Conservation (phyloP, 1,140 invertebrate genomes). For the Drosophila lacertosa region DNA sequence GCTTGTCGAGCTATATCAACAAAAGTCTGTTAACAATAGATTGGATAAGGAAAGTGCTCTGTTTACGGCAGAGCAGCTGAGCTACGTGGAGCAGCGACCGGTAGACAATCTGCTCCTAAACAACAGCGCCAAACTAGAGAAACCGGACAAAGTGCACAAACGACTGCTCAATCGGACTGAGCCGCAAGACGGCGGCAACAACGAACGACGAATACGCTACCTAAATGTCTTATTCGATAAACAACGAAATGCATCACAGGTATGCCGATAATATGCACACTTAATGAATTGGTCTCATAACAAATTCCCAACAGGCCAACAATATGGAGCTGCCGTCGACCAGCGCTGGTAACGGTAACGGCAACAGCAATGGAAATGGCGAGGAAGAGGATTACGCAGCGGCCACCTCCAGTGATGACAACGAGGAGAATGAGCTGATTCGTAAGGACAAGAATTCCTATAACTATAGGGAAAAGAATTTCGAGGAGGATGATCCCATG, state of each 20-base stretch:
- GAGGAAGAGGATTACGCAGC: slow-evolving; percentile 67
- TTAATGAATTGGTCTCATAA: background rate
- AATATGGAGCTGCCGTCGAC: slow-evolving; percentile 48
- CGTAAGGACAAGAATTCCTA: slow-evolving; percentile 71
- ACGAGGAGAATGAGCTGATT: slow-evolving; percentile 55
- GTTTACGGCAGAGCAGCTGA: slow-evolving; percentile 59
- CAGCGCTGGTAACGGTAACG: slow-evolving; percentile 23
- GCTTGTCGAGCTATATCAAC: slow-evolving; percentile 55
- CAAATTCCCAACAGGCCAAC: slow-evolving; percentile 1
- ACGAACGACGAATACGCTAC: slow-evolving; percentile 64
- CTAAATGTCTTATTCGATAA: slow-evolving; percentile 69
- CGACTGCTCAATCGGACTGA: slow-evolving; percentile 56
- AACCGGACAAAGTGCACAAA: slow-evolving; percentile 69
- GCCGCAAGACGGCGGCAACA: slow-evolving; percentile 25
- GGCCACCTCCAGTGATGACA: slow-evolving; percentile 68
- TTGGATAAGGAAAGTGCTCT: slow-evolving; percentile 59
- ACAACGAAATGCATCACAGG: slow-evolving; percentile 39
- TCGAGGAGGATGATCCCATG: slow-evolving; percentile 83
- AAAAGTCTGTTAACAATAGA: slow-evolving; percentile 45
- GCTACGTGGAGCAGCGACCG: slow-evolving; percentile 63
- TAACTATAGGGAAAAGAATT: slow-evolving; percentile 79
- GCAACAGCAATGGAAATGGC: slow-evolving; percentile 45
- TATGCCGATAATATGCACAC: background rate
- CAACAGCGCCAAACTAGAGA: slow-evolving; percentile 45
- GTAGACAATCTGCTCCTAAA: slow-evolving; percentile 66